Base-by-base conservation (phyloP, 1,140 invertebrate species). In the Halotydeus destructor region DNA sequence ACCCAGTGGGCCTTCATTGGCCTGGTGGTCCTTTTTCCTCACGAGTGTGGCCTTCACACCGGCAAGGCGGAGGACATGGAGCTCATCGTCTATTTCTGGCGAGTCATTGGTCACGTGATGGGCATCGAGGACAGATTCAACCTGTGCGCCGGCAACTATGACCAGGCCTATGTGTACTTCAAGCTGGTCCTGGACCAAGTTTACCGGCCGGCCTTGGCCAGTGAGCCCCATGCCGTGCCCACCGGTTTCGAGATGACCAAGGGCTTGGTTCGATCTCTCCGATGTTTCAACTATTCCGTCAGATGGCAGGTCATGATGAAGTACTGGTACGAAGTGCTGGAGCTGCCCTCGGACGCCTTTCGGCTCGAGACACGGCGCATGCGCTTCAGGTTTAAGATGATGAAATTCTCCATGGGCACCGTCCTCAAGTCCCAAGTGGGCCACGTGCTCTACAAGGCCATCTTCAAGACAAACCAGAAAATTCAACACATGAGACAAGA, bases 11-110 rank as follows among this genome's bases (percentile, higher is more conserved):
- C 53, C 8, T 89, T 91, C 52, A 72, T 88, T 48, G 83, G 81
- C 1, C 72, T 75, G 37, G 66, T 71, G 1, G 50, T 83, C 0
- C 46, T 78, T 3, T 69, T 70, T 30, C 69, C 75, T 0, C 58
- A 73, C 33, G 56, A 67, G 19, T 57, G 82, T 24, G 76, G 78
- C 1, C 59, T 83, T 2, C 27, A 43, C 22, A 33, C 62, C 11
- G 53, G 55, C 3, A 63, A 61, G 16, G 50, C 65, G 8, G 64
- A 69, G 18, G 74, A 77, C 37, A 52, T 74, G 14, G 72, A 78
- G 34, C 72, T 71, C 6, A 72, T 80, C 37, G 57, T 77, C 4
- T 80, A 88, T 54, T 71, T 84, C 47, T 88, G 82, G 82, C 66
- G 71, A 33, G 72, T 78, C 1, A 70, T 86, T 23, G 80, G 80